Evolutionary conservation across 2,113 vertebrate species (phyloP).

Genomic region (Barnardius zonarius): DNA sequence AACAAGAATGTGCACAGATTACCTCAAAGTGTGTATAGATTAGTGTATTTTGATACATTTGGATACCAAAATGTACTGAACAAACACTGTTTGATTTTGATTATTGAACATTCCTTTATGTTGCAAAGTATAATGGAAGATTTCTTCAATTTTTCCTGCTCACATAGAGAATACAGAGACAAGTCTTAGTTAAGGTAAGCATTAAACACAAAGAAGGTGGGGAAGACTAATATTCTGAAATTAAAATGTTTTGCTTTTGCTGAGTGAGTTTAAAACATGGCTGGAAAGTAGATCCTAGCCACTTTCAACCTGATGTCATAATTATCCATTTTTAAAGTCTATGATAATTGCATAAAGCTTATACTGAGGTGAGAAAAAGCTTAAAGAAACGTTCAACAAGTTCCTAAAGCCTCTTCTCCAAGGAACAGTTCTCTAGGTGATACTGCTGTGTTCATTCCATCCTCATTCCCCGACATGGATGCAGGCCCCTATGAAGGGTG

Average conservation of each 20-base stretch:
- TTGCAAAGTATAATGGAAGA: not conserved
- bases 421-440: not conserved
- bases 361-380: not conserved
- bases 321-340: not conserved
- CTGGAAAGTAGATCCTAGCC: not conserved
- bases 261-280: not conserved
- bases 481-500: not conserved
- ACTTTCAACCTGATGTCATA: not conserved
- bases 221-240: not conserved
- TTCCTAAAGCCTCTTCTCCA: not conserved
- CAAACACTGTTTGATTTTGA: not conserved
- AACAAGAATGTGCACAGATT: not conserved
- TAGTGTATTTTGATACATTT: not conserved
- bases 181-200: not conserved
- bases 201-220: not conserved
- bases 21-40: not conserved
- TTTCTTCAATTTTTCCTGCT: not conserved
- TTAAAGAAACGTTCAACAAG: not conserved
- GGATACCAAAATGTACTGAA: not conserved
- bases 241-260: not conserved
- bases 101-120: not conserved
- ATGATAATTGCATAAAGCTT: not conserved
- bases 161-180: not conserved
- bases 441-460: not conserved
- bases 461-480: not conserved